Evolutionary conservation across 2,888 invertebrate species (phyloP).

Genomic region (Mongoloraphidia duomilia): DNA sequence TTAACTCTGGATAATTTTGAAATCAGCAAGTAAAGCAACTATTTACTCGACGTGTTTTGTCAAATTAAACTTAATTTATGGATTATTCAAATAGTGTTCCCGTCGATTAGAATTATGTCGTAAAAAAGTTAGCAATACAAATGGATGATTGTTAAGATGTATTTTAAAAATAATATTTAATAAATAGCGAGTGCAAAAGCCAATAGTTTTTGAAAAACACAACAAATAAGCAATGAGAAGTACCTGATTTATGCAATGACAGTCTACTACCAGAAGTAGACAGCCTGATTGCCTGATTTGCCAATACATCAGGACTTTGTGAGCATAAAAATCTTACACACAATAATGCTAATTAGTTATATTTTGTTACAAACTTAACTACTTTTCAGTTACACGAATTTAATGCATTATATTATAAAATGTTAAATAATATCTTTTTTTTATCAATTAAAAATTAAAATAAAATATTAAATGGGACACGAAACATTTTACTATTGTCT

Average conservation of each 20-base stretch:
- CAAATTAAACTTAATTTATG: too few relatives aligned
- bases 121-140: too few relatives aligned
- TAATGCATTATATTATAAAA: not conserved
- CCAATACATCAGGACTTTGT: slow-evolving; percentile 33
- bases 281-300: slow-evolving; percentile 10
- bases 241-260: slow-evolving; percentile 12
- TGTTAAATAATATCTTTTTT: not conserved
- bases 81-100: too few relatives aligned
- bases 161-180: not conserved
- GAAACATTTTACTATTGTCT: too few relatives aligned
- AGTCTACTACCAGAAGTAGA: slow-evolving; percentile 11
- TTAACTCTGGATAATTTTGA: too few relatives aligned
- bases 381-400: too few relatives aligned
- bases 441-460: not conserved
- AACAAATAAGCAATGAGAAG: not conserved
- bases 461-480: not conserved
- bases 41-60: too few relatives aligned
- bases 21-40: too few relatives aligned
- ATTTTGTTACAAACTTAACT: not conserved
- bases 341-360: slow-evolving; percentile 3
- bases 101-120: too few relatives aligned
- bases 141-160: too few relatives aligned
- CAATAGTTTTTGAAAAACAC: too few relatives aligned
- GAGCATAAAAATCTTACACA: slow-evolving; percentile 31
- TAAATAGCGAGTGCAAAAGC: not conserved